phyloP scores from a whole-genome alignment of 2,888 invertebrate species.

The Lasioglossum villosulum region DNA sequence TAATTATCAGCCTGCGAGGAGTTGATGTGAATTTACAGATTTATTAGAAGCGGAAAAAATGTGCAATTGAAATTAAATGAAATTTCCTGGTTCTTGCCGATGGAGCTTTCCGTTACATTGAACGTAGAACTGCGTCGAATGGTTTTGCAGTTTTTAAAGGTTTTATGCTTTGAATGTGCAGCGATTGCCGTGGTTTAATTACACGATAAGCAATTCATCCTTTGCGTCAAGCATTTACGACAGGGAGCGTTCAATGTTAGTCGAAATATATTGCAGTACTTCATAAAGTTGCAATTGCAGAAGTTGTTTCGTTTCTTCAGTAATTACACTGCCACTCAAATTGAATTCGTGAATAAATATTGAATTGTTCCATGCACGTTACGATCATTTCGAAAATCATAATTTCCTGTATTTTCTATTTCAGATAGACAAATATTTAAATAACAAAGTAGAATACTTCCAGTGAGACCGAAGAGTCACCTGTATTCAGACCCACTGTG shows the following conservation, averaged over 20 bases:
- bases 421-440: neutral
- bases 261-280: neutral
- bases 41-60: neutral
- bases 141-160: neutral
- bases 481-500: neutral
- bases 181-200: neutral
- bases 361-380: too few relatives aligned
- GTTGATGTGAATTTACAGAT: neutral
- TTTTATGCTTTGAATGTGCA: neutral
- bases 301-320: neutral
- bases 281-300: neutral
- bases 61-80: neutral
- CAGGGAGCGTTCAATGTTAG: neutral
- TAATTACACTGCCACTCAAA: neutral
- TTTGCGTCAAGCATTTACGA: neutral
- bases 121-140: neutral
- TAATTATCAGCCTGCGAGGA: neutral
- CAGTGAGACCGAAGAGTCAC: neutral
- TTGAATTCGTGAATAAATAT: neutral
- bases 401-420: neutral
- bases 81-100: neutral
- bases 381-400: neutral
- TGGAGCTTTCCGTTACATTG: neutral
- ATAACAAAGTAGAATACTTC: neutral
- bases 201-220: neutral